Conservation (phyloP, 2,113 vertebrate genomes). For the Thamnaconus septentrionalis region DNA sequence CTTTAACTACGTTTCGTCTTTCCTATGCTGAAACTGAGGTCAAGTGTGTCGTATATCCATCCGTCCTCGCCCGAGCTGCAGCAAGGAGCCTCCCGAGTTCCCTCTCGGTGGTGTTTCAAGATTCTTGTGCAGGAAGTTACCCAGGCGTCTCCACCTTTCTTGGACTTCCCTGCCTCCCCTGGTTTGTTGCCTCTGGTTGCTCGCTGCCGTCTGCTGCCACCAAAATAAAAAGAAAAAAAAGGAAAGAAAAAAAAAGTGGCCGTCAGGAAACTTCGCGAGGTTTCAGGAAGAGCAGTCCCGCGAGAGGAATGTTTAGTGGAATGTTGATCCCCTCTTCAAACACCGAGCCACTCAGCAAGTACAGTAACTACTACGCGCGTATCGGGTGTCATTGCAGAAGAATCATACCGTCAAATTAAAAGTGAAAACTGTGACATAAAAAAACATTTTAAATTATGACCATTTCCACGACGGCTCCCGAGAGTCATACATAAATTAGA, state of each 20-base stretch:
- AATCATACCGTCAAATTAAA: too few relatives aligned
- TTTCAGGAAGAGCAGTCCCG: conserved; percentile 58
- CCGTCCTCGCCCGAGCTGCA: conserved; percentile 34
- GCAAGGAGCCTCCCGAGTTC: conserved; percentile 19
- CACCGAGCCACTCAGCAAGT: conserved; percentile 25
- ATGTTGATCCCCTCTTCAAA: too few relatives aligned
- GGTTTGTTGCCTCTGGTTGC: background rate
- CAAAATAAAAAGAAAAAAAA: conserved; percentile 34
- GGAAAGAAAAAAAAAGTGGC: background rate
- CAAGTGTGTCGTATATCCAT: conserved; percentile 58
- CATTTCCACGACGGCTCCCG: too few relatives aligned
- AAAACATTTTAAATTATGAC: too few relatives aligned
- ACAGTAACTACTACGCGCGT: conserved; percentile 20
- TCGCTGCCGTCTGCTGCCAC: conserved; percentile 38
- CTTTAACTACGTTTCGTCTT: background rate
- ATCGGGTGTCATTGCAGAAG: too few relatives aligned
- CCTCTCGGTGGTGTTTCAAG: conserved; percentile 36
- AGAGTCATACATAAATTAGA: too few relatives aligned
- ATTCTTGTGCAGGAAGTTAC: conserved; percentile 75
- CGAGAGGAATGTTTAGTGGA: conserved; percentile 56
- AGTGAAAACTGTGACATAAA: too few relatives aligned
- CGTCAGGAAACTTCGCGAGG: conserved; percentile 65
- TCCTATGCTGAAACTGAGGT: conserved; percentile 13
- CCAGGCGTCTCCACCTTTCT: conserved; percentile 81
- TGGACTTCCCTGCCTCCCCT: conserved; percentile 59